Conservation (phyloP, 2,113 vertebrate species). For the Corythaeola cristata region DNA sequence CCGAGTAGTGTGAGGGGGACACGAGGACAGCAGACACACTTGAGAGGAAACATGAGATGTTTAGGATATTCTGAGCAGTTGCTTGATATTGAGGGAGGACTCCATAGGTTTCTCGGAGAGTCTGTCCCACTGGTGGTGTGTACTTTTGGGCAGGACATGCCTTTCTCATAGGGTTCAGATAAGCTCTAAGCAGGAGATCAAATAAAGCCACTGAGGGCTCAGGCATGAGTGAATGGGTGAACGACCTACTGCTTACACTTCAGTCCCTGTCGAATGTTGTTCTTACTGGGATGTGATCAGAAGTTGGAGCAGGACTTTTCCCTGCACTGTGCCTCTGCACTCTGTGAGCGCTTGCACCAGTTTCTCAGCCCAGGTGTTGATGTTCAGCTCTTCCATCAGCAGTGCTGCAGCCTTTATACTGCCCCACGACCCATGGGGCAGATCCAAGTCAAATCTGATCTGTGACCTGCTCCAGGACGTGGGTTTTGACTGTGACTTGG, state of each 20-base stretch:
- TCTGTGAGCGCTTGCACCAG: neutral
- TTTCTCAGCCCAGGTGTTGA: neutral
- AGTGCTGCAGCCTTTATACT: neutral
- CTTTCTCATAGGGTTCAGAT: neutral
- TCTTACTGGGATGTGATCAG: neutral
- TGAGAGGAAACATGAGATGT: neutral
- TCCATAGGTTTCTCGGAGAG: neutral
- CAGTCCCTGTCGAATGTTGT: neutral
- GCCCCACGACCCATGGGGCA: neutral
- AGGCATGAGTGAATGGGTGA: rapidly evolving
- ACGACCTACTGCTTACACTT: neutral
- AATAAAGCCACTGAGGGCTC: neutral
- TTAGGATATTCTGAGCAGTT: neutral
- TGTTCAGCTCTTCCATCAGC: neutral
- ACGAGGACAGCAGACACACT: rapidly evolving
- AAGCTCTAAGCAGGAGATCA: neutral
- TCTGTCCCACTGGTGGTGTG: rapidly evolving
- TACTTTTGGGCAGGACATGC: neutral
- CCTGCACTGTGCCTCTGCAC: neutral
- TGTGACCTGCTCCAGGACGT: neutral
- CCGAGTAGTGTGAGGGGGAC: neutral
- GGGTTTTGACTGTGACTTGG: neutral
- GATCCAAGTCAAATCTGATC: neutral
- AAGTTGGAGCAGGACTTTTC: neutral
- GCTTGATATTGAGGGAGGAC: neutral